Evolutionary conservation across 2,888 invertebrate species (phyloP).

Genomic region (Magallana nippona): DNA sequence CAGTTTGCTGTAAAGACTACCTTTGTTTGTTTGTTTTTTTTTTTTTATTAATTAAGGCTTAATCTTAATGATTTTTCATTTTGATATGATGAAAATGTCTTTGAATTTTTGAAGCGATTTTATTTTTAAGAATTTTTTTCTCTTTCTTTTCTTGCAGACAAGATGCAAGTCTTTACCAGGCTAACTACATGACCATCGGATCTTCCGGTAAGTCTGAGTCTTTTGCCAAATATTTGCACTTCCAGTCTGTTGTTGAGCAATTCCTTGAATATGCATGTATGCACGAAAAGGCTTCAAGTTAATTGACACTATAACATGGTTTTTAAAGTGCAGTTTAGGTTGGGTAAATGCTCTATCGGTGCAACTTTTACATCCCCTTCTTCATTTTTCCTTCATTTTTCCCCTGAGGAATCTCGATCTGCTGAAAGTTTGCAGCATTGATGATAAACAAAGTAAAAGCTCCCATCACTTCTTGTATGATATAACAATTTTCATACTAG

Average conservation of each 20-base stretch:
- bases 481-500: too few relatives aligned
- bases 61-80: too few relatives aligned
- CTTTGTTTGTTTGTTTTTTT: too few relatives aligned
- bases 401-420: too few relatives aligned
- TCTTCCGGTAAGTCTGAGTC: slow-evolving; percentile 10
- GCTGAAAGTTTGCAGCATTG: too few relatives aligned
- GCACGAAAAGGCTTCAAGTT: not conserved
- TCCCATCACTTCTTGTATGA: too few relatives aligned
- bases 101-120: not conserved
- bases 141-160: slow-evolving; percentile 25
- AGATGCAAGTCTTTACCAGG: slow-evolving; percentile 34
- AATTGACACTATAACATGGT: not conserved
- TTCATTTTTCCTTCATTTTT: too few relatives aligned
- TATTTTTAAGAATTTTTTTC: not conserved
- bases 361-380: not conserved
- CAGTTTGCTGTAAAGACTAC: too few relatives aligned
- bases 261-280: not conserved
- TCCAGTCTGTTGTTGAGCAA: not conserved
- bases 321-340: not conserved
- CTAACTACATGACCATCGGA: slow-evolving; percentile 34
- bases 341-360: not conserved
- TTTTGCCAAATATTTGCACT: not conserved
- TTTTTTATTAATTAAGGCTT: too few relatives aligned
- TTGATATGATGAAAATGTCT: not conserved
- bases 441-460: too few relatives aligned